Conservation (phyloP, 2,888 invertebrate genomes). For the Atethmia centrago region DNA sequence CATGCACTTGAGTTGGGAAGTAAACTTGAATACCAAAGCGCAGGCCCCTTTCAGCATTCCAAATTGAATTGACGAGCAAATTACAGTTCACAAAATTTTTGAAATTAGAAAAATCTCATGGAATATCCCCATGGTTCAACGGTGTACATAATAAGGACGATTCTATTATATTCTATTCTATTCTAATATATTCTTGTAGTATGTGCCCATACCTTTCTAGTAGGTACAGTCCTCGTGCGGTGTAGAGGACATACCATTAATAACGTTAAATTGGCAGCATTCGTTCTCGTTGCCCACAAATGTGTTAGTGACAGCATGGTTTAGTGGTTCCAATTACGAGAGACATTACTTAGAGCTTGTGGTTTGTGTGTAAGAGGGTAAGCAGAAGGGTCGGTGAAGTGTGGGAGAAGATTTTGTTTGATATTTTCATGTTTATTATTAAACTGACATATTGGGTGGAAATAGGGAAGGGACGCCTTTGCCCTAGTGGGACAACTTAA, state of each 20-base stretch:
- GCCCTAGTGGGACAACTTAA: too few species aligned
- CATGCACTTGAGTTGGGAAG: too few species aligned
- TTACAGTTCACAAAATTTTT: neutral
- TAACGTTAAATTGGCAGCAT: constrained; percentile 37
- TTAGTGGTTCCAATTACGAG: constrained; percentile 44
- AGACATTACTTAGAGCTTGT: constrained; percentile 8
- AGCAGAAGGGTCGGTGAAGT: neutral
- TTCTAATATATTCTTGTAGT: neutral
- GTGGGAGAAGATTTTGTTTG: neutral
- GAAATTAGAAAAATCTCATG: neutral
- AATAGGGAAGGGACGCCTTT: too few species aligned
- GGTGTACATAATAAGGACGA: too few species aligned
- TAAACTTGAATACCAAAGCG: neutral
- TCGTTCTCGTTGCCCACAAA: constrained; percentile 45
- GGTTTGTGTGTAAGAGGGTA: constrained; percentile 1
- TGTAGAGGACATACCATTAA: constrained; percentile 32
- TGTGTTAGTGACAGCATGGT: constrained; percentile 48
- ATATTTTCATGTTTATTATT: neutral
- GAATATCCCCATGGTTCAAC: too few species aligned
- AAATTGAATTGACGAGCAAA: neutral
- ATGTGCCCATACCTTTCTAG: neutral
- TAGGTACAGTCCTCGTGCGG: constrained; percentile 5
- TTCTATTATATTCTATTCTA: too few species aligned
- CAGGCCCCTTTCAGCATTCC: neutral
- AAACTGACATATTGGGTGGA: neutral